Percentiles rank a stretch among this genome's conserved stretches.
Evolutionary conservation across 1,140 invertebrate genomes (phyloP).

Genomic region (Campoletis sonorensis): DNA sequence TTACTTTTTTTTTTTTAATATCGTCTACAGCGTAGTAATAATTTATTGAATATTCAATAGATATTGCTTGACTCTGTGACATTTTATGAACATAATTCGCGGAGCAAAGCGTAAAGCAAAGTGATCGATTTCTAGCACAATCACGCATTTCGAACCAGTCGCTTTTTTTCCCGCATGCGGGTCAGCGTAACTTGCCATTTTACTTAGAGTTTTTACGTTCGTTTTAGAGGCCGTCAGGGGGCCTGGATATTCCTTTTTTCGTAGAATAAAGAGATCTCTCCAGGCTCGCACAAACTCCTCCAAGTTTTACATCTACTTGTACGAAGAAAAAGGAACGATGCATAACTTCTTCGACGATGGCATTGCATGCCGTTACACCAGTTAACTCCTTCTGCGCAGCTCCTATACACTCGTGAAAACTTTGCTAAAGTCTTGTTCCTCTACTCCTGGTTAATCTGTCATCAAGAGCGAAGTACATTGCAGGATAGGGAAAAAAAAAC

Average conservation of each 20-base stretch:
- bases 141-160: neutral
- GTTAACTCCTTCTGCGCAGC: neutral
- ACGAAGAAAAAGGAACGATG: neutral
- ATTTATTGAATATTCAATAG: too few species aligned
- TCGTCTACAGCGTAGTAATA: too few species aligned
- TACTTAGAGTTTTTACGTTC: slow-evolving; percentile 7
- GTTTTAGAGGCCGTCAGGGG: neutral
- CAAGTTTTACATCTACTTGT: slow-evolving; percentile 11
- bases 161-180: neutral
- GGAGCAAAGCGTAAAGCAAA: neutral
- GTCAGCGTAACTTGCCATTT: neutral
- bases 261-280: slow-evolving; percentile 5
- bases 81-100: too few species aligned
- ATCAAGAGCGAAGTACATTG: neutral
- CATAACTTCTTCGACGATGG: slow-evolving; percentile 13
- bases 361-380: slow-evolving; percentile 15
- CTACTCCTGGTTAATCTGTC: slow-evolving; percentile 2
- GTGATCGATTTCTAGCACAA: neutral
- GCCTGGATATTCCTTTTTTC: neutral
- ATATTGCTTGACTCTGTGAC: too few species aligned
- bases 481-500: neutral
- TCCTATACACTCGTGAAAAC: neutral
- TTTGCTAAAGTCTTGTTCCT: neutral
- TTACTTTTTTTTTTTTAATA: too few species aligned
- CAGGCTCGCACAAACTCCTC: slow-evolving; percentile 11